Base-by-base conservation (phyloP, 2,113 vertebrate genomes). In the Oreochromis spilurus region DNA sequence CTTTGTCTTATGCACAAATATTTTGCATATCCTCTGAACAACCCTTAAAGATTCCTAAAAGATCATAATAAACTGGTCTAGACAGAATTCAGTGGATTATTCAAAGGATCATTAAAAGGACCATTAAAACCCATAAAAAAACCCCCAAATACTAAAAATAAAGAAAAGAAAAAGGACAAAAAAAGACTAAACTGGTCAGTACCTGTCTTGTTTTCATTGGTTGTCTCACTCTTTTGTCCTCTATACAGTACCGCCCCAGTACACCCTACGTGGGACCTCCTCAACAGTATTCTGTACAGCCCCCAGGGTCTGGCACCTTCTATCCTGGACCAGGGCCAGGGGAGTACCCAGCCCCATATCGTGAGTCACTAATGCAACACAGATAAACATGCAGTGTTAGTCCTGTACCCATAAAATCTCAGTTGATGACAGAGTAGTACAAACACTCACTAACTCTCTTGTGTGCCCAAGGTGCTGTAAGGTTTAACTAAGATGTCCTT, bases 251-350 rank as follows among this genome's bases (percentile, higher is more conserved):
- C 94, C 98, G 98, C 57, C 99, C 98, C 94, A 97, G 97, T 17
- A 96, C 97, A 50, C 97, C 97, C 0, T 99, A 98, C 0, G 97
- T 99, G 4, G 98, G 98, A 58, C 97, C 98, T 7, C 97, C 98
- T 1, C 98, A 99, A 90, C 99, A 99, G 95, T 99, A 99, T 93
- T 97, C 98, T 5, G 97, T 99, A 67, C 99, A 99, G 70, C 98
- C 98, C 0, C 98, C 98, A 0, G 97, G 98, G 38, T 97, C 98
- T 3, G 97, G 97, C 88, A 97, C 98, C 78, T 99, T 99, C 85
- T 99, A 98, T 89, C 97, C 98, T 65, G 98, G 98, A 70, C 98
- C 98, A 4, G 97, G 98, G 58, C 98, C 98, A 58, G 99, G 98
- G 90, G 99, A 99, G 81, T 99, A 98, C 94, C 96, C 98, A 52